Percentiles rank a stretch among this genome's conserved stretches.
These are phyloP conservation scores for Ephydatia muelleri DNA, from an alignment of 37 sponge, comb jelly and placozoan genomes.

Conservation along the genomic window DNA sequence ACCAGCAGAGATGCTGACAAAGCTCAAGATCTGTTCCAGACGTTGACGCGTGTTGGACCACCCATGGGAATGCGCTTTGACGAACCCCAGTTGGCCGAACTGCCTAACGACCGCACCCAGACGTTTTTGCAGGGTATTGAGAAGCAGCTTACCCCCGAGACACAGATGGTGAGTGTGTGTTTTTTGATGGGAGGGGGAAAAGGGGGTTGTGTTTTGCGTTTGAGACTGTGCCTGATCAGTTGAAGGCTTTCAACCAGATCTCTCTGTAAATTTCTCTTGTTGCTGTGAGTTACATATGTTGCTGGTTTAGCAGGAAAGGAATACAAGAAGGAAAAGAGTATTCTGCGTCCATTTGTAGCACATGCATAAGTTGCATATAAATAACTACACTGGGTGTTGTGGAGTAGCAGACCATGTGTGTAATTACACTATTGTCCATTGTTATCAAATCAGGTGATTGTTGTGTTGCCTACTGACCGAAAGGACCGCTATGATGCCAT, in stretches of 20 bases:
- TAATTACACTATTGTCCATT: not conserved
- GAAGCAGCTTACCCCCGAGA: slow-evolving; percentile 5
- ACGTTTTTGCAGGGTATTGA: slow-evolving; percentile 57
- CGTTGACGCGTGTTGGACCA: slow-evolving; percentile 71
- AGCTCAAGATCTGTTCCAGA: slow-evolving; percentile 69
- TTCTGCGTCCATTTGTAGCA: no score
- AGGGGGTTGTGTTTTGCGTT: no score
- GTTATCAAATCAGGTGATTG: slow-evolving; percentile 62
- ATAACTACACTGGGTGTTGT: no score
- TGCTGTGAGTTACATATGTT: not conserved
- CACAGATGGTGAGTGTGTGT: slow-evolving; percentile 43
- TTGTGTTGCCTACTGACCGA: slow-evolving; percentile 75
- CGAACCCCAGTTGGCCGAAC: slow-evolving; percentile 29
- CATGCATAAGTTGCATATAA: no score
- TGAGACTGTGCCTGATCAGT: no score
- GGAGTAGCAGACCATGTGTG: no score
- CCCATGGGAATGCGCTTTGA: slow-evolving; percentile 80
- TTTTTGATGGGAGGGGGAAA: no score
- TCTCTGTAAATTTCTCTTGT: not conserved
- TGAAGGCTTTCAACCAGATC: not conserved
- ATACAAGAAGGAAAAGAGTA: no score
- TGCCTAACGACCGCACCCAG: slow-evolving; percentile 80
- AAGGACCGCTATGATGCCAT: slow-evolving; percentile 97
- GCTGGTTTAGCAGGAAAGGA: no score
- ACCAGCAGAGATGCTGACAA: slow-evolving; percentile 54